phyloP scores from a whole-genome alignment of 2,888 invertebrate species.

The Hypomecis punctinalis region DNA sequence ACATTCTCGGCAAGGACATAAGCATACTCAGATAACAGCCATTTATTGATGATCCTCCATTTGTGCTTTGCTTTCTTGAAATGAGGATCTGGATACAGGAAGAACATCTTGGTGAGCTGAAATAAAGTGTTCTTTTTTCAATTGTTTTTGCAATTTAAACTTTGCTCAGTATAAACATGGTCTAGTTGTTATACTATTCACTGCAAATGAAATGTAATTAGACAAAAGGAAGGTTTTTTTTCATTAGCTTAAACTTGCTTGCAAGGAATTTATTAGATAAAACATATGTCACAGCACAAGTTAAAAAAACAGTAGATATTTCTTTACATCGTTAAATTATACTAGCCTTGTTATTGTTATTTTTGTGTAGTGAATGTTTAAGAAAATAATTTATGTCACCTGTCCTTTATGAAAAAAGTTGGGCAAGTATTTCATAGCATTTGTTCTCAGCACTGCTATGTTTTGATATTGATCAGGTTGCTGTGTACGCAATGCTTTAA shows the following conservation, averaged over 20 bases:
- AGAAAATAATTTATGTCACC: conserved; percentile 81
- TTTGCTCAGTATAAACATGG: background rate
- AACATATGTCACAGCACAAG: no score
- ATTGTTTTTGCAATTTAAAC: background rate
- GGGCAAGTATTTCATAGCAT: conserved; percentile 99
- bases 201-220: no score
- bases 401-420: conserved; percentile 98
- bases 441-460: conserved; percentile 96
- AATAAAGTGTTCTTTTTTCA: conserved; percentile 52
- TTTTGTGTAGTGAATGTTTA: no score
- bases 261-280: no score
- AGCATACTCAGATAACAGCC: conserved; percentile 98
- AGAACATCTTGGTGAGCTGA: conserved; percentile 98
- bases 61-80: conserved; percentile 99
- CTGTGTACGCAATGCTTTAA: conserved; percentile 92
- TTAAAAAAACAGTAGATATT: no score
- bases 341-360: no score
- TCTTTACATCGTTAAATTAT: no score
- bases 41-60: conserved; percentile 98
- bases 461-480: conserved; percentile 93
- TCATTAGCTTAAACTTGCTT: no score
- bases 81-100: conserved; percentile 99
- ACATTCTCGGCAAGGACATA: conserved; percentile 95
- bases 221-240: no score
- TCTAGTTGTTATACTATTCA: no score